These are phyloP conservation scores for Clanis bilineata DNA, from an alignment of 2,888 invertebrate genomes.

Conservation along the genomic window DNA sequence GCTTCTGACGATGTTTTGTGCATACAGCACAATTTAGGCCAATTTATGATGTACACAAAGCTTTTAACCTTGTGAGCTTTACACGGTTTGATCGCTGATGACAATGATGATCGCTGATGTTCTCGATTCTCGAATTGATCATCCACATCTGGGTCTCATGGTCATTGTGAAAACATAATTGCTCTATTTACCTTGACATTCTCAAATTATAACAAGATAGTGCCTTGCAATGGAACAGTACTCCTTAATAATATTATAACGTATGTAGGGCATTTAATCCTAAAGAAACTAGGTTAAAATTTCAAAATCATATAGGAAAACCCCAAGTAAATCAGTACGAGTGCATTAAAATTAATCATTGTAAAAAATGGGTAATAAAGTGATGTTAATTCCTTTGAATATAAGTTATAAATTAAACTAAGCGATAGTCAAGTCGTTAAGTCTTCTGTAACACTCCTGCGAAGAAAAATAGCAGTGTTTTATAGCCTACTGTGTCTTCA, in stretches of 20 bases:
- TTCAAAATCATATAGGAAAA: too few species aligned
- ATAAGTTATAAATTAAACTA: neutral
- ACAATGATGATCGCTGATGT: too few species aligned
- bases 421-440: neutral
- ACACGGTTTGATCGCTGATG: too few species aligned
- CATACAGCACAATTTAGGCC: slow-evolving; percentile 38
- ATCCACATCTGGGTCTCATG: too few species aligned
- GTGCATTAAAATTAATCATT: neutral
- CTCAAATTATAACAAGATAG: too few species aligned
- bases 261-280: too few species aligned
- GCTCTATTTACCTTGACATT: too few species aligned
- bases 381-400: neutral
- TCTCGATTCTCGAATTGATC: too few species aligned
- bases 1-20: slow-evolving; percentile 31
- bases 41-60: neutral
- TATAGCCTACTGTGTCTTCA: neutral
- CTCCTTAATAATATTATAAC: too few species aligned
- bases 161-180: too few species aligned
- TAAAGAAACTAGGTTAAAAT: too few species aligned
- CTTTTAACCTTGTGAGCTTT: neutral
- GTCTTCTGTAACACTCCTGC: neutral
- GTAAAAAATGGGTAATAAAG: neutral
- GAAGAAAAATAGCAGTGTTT: neutral
- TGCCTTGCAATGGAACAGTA: too few species aligned
- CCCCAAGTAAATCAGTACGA: neutral